A percentile compares a stretch with the other conserved stretches of the same genome.
These are phyloP conservation scores for Pterocles gutturalis DNA, from an alignment of 2,113 vertebrate species.

Conservation along the genomic window DNA sequence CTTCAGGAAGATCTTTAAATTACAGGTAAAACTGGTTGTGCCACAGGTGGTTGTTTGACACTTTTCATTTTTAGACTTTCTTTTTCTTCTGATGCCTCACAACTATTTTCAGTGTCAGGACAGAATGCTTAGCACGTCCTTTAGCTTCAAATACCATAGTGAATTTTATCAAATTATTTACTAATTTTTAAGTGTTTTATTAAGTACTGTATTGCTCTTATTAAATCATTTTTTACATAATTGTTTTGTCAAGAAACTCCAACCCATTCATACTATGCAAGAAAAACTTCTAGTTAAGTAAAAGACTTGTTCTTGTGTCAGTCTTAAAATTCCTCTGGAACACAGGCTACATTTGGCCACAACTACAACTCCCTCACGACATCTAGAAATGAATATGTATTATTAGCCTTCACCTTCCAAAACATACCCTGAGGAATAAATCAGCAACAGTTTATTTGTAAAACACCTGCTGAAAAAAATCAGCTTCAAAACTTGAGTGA, in stretches of 20 bases:
- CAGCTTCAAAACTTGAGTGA: neutral
- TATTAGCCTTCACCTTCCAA: neutral
- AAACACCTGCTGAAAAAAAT: neutral
- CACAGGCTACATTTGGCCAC: rapidly evolving
- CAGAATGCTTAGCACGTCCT: neutral
- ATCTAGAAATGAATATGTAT: neutral
- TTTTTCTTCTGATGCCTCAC: neutral
- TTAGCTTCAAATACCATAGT: neutral
- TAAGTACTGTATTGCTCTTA: neutral
- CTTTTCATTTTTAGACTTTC: neutral
- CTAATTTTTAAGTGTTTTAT: neutral
- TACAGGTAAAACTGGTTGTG: neutral
- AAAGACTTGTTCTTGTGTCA: neutral
- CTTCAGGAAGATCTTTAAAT: neutral
- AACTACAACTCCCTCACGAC: neutral
- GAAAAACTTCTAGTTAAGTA: neutral
- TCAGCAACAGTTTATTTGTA: neutral
- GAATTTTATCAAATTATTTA: neutral
- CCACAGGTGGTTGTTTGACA: neutral
- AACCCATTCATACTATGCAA: neutral
- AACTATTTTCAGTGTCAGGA: neutral
- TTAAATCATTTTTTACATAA: neutral
- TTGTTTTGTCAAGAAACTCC: neutral
- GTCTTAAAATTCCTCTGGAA: neutral
- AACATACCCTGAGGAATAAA: neutral